Evolutionary conservation across 2,797 vertebrate genomes (phyloP).

Genomic region (Hippopotamyrus pictus): DNA sequence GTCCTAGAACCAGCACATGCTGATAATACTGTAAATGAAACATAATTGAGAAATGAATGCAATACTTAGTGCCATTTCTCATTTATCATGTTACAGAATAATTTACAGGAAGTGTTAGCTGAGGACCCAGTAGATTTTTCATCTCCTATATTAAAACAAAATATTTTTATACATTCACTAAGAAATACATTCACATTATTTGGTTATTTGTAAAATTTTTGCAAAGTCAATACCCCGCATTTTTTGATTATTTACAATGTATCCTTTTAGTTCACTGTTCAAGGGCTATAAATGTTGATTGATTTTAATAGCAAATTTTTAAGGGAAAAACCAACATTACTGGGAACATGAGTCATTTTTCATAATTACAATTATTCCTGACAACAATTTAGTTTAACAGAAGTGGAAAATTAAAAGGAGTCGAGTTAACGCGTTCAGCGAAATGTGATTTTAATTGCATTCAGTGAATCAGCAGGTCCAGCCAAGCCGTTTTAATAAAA

Average conservation of each 20-base stretch:
- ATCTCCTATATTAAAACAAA: not conserved
- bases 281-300: not conserved
- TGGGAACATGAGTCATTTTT: not conserved
- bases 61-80: not conserved
- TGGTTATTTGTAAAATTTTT: not conserved
- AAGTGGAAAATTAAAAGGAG: conserved; percentile 6
- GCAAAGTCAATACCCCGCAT: not conserved
- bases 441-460: conserved; percentile 9
- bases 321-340: not conserved
- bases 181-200: not conserved
- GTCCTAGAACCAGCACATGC: not conserved
- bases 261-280: not conserved
- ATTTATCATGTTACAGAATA: not conserved
- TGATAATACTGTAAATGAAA: not conserved
- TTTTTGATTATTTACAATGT: not conserved
- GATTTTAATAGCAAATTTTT: not conserved
- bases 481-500: not conserved
- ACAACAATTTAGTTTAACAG: not conserved
- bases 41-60: not conserved
- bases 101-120: not conserved
- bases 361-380: conserved; percentile 1
- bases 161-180: not conserved
- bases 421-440: not conserved
- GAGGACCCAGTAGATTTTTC: not conserved
- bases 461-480: not conserved